phyloP scores from a whole-genome alignment of 2,888 invertebrate genomes.

The Parasteatoda lunata region DNA sequence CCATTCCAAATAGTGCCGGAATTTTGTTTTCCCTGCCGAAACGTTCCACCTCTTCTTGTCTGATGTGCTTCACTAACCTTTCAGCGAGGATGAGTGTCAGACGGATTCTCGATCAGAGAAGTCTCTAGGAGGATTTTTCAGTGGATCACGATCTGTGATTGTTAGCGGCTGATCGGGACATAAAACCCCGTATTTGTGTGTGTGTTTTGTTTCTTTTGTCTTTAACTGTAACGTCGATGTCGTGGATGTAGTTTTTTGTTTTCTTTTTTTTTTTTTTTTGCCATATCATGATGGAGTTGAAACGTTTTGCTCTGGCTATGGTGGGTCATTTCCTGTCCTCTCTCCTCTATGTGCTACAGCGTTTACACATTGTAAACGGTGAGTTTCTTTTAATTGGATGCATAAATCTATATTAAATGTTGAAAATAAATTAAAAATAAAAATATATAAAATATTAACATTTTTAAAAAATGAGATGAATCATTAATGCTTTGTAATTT shows the following conservation, averaged over 20 bases:
- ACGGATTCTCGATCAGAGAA: background rate
- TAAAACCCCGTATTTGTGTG: background rate
- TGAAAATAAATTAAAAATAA: too few species aligned
- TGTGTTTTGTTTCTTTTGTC: background rate
- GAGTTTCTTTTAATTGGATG: background rate
- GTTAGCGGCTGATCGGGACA: background rate
- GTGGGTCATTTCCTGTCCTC: slow-evolving; percentile 65
- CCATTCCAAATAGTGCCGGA: background rate
- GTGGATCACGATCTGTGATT: too few species aligned
- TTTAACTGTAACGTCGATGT: background rate
- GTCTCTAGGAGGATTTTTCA: too few species aligned
- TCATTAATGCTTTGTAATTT: too few species aligned
- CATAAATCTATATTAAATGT: too few species aligned
- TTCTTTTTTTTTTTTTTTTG: background rate
- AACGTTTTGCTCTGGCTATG: slow-evolving; percentile 63
- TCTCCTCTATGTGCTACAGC: slow-evolving; percentile 60
- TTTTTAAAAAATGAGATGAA: too few species aligned
- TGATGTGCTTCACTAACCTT: slow-evolving; percentile 30
- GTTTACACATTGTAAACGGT: slow-evolving; percentile 51
- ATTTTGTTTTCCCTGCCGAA: background rate
- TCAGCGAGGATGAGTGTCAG: slow-evolving; percentile 21
- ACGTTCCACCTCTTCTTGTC: background rate
- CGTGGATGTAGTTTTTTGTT: background rate
- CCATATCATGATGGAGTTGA: slow-evolving; percentile 32
- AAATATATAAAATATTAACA: too few species aligned